Conservation (phyloP, 2,888 invertebrate genomes). For the Drosophila stalkeri region DNA sequence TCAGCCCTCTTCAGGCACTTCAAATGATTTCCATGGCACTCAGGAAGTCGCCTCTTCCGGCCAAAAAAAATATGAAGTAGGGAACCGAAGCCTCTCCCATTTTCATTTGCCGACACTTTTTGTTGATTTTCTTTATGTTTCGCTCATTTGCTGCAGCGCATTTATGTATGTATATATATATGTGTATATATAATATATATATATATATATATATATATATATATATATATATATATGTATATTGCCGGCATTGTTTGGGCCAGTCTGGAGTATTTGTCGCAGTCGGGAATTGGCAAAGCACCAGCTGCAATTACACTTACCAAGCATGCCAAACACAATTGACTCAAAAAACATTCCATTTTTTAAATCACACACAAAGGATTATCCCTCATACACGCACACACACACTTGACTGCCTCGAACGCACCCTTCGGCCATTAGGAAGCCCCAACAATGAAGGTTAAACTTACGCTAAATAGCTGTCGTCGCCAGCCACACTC, state of each 20-base stretch:
- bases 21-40: constrained; percentile 68
- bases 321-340: constrained; percentile 47
- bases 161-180: constrained; percentile 20
- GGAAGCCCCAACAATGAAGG: constrained; percentile 78
- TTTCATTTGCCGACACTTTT: constrained; percentile 53
- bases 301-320: constrained; percentile 55
- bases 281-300: constrained; percentile 54
- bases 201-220: neutral
- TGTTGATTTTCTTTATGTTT: constrained; percentile 53
- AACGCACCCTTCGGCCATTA: constrained; percentile 46
- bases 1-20: constrained; percentile 38
- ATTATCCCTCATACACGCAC: constrained; percentile 45
- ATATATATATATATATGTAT: constrained; percentile 1
- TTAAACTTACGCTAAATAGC: constrained; percentile 74
- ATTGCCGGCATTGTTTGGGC: constrained; percentile 41
- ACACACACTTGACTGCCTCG: constrained; percentile 47
- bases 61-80: constrained; percentile 28
- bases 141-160: constrained; percentile 53
- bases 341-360: constrained; percentile 45
- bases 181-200: constrained; percentile 12
- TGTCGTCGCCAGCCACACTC: constrained; percentile 45
- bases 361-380: constrained; percentile 58
- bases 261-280: constrained; percentile 62
- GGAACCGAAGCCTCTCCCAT: constrained; percentile 24
- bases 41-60: constrained; percentile 68